These are phyloP conservation scores for Mola mola DNA, from an alignment of 2,113 vertebrate species.

Conservation along the genomic window DNA sequence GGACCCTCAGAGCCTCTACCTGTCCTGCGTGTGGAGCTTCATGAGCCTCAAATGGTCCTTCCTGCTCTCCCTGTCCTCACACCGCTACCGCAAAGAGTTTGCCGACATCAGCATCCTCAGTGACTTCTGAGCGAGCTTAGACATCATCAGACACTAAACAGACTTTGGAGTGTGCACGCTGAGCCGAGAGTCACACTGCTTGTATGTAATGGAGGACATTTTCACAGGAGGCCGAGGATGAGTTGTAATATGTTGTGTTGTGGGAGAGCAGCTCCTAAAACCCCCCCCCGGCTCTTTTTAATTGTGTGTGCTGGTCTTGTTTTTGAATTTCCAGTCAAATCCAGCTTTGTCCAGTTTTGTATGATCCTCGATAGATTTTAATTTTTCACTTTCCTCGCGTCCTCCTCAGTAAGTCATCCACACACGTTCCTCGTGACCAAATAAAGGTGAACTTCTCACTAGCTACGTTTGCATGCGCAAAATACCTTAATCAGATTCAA, in stretches of 20 bases:
- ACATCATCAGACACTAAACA: slow-evolving; percentile 3
- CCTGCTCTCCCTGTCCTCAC: slow-evolving; percentile 82
- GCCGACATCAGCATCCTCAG: slow-evolving; percentile 94
- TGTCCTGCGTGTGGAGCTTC: slow-evolving; percentile 92
- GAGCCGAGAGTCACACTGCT: background rate
- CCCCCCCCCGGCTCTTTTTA: background rate
- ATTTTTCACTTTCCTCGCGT: slow-evolving; percentile 1
- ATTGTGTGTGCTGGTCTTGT: slow-evolving; percentile 10
- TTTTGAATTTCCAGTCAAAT: slow-evolving; percentile 4
- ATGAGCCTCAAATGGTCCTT: slow-evolving; percentile 92
- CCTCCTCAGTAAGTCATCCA: background rate
- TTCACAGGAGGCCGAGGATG: background rate
- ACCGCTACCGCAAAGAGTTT: slow-evolving; percentile 91
- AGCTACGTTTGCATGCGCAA: no score
- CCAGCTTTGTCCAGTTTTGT: slow-evolving; percentile 13
- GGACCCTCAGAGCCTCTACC: slow-evolving; percentile 89
- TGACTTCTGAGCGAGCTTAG: slow-evolving; percentile 83
- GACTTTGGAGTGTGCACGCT: slow-evolving; percentile 15
- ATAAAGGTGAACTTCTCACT: no score
- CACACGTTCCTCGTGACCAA: slow-evolving; percentile 7
- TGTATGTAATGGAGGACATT: background rate
- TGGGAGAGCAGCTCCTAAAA: background rate
- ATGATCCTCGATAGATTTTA: slow-evolving; percentile 11
- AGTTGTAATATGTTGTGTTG: background rate
- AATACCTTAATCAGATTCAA: no score